phyloP scores from a whole-genome alignment of 92 coral and sea anemone genomes.

The Phenganax subtilis region DNA sequence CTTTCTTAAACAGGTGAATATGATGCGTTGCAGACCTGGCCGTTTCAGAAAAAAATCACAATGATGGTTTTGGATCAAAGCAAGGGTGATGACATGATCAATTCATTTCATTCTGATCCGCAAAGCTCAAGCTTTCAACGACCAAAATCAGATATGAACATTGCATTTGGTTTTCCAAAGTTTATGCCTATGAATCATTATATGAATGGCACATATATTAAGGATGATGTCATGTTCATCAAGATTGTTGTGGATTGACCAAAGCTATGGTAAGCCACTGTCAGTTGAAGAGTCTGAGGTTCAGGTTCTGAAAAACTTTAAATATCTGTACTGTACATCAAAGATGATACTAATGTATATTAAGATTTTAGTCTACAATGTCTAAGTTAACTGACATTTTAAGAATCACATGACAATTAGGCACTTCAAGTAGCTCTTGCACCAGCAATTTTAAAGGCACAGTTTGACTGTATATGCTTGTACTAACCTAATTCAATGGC shows the following conservation, averaged over 20 bases:
- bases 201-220: conserved; percentile 33
- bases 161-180: conserved; percentile 18
- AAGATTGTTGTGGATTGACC: conserved; percentile 44
- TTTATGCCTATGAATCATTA: conserved; percentile 20
- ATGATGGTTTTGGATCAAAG: conserved; percentile 37
- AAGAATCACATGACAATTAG: too few relatives aligned
- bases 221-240: conserved; percentile 47
- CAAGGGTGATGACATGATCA: conserved; percentile 35
- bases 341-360: too few relatives aligned
- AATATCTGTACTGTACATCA: too few relatives aligned
- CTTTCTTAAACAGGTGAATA: background rate
- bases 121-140: conserved; percentile 25
- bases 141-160: conserved; percentile 30
- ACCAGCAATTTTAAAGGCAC: too few relatives aligned
- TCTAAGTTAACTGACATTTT: too few relatives aligned
- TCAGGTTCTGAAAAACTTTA: too few relatives aligned
- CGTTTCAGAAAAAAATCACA: conserved; percentile 37
- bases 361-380: too few relatives aligned
- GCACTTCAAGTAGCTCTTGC: too few relatives aligned
- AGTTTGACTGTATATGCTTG: too few relatives aligned
- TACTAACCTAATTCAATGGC: too few relatives aligned
- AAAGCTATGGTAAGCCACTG: background rate
- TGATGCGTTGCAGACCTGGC: conserved; percentile 35
- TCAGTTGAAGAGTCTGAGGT: background rate
- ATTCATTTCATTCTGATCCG: conserved; percentile 32